A percentile compares a stretch with the other conserved stretches of the same genome.
Conservation (phyloP, 2,797 vertebrate species). For the Prionace glauca region DNA sequence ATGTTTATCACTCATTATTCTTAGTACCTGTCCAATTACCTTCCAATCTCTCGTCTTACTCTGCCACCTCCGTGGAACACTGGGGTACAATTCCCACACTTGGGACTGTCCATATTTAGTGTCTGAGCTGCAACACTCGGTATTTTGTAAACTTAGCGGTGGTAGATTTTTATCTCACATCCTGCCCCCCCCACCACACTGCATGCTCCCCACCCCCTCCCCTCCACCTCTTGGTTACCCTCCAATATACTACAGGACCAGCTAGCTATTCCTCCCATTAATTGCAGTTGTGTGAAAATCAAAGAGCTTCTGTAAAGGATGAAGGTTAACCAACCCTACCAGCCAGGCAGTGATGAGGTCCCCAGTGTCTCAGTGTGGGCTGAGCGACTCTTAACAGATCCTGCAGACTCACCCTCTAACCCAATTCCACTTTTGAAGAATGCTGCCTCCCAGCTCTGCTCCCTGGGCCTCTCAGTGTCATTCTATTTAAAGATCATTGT, state of each 20-base stretch:
- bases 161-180: neutral
- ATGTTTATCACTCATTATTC: neutral
- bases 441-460: neutral
- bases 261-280: neutral
- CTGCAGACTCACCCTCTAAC: neutral
- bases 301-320: neutral
- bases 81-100: no score
- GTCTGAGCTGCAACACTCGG: no score
- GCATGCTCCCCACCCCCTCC: neutral
- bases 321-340: neutral
- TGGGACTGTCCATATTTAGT: no score
- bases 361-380: neutral
- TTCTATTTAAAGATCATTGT: conserved; percentile 31
- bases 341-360: neutral
- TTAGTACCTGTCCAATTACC: neutral
- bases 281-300: neutral
- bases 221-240: neutral
- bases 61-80: no score
- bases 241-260: neutral
- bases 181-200: neutral
- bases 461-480: neutral
- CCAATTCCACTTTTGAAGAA: neutral
- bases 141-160: neutral
- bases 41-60: neutral
- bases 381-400: neutral